These are phyloP conservation scores for Sphyrna mokarran DNA, from an alignment of 2,113 vertebrate species.

Conservation along the genomic window DNA sequence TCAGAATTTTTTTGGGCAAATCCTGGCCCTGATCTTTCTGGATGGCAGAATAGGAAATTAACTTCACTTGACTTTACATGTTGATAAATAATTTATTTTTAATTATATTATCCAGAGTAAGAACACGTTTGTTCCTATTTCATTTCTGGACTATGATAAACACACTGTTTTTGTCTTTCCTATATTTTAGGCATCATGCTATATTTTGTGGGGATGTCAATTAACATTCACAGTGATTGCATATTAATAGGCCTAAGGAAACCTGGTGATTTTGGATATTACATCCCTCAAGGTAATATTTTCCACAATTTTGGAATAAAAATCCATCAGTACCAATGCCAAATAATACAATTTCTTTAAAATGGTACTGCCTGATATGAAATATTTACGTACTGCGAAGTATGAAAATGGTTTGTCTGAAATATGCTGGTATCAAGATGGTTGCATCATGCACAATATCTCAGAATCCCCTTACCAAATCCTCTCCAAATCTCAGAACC, in stretches of 20 bases:
- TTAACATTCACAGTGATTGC: constrained; percentile 86
- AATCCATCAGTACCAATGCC: neutral
- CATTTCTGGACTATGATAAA: neutral
- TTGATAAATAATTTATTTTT: neutral
- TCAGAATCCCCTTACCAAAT: neutral
- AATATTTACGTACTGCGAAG: neutral
- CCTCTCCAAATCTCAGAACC: neutral
- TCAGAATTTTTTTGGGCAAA: too few species aligned
- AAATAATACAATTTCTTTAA: neutral
- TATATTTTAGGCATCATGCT: constrained; percentile 64
- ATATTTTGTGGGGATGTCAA: constrained; percentile 73
- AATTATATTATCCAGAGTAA: neutral
- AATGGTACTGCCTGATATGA: neutral
- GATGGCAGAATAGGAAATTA: neutral
- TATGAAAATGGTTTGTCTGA: neutral
- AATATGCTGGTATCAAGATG: neutral
- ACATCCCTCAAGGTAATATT: constrained; percentile 72
- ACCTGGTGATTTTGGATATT: constrained; percentile 72
- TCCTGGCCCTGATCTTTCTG: neutral
- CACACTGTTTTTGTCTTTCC: constrained; percentile 26
- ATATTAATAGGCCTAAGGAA: constrained; percentile 72
- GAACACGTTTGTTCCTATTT: neutral
- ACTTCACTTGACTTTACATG: neutral
- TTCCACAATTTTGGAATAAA: neutral
- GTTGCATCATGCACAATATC: neutral